Evolutionary conservation across 1,140 invertebrate genomes (phyloP), one percentile per base, ranked within the genome.

Genomic region (Megalopta genalis): DNA sequence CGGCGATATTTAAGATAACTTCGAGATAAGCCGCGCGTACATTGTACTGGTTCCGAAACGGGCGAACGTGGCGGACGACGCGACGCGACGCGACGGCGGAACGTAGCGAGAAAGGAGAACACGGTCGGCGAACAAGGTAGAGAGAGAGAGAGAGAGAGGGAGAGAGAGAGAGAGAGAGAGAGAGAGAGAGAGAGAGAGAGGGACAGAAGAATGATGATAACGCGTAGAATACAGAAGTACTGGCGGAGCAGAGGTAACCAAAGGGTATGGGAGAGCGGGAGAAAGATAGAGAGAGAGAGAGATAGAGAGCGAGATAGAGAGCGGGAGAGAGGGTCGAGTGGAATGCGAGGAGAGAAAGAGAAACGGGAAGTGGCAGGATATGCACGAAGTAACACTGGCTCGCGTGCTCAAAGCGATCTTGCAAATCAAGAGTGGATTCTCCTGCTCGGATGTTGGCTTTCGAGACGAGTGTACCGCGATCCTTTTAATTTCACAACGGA

Each of bases 1-100:
- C 62, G 14, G 52, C 27, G 77, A 79, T 79, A 74, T 79, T 79
- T 73, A 74, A 74, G 77, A 79, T 79, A 79, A 74, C 16, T 1
- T n/a, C 27, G 63, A 39, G 77, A 79, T 79, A 73, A 74, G 62
- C 49, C 1, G 32, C 18, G 16, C 10, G 59, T 70, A 77, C 42
- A 9, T 27, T 42, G 66, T 59, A 54, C 54, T n/a, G 39, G 46
- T 73, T 52, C 7, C 68, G 60, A 10, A 8, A 25, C 42, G 59
- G 5, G 12, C n/a, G 23, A 57, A 16, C n/a, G 39, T 2, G 16
- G 25, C 27, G 25, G 66, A 1, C 10, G 32, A 21, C 32, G 32
- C 1, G 32, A 32, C 32, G 32, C 1, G 32, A 16, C n/a, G 39
- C 6, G 16, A 18, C 27, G 25, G 66, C 2, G 12, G 32, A 32